A percentile compares a stretch with the other conserved stretches of the same genome.
Conservation (phyloP, 2,797 vertebrate species). For the Aselliscus stoliczkanus region DNA sequence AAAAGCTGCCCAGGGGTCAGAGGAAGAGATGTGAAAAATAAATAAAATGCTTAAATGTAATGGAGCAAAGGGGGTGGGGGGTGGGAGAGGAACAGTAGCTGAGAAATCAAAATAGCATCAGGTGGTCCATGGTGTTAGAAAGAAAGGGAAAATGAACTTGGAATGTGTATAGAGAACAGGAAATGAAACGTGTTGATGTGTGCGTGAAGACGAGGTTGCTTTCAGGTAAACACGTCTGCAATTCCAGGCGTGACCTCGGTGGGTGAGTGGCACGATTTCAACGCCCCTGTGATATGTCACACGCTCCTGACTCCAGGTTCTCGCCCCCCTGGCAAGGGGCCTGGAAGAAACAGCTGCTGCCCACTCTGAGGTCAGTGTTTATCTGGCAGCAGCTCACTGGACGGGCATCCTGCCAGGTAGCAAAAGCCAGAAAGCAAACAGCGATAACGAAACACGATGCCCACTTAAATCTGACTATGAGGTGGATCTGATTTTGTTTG, state of each 20-base stretch:
- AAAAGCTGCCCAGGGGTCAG: conserved; percentile 77
- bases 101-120: conserved; percentile 64
- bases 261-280: not conserved
- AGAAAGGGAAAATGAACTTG: not conserved
- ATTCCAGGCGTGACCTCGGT: conserved; percentile 33
- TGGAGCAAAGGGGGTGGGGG: conserved; percentile 40
- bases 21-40: conserved; percentile 63
- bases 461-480: not conserved
- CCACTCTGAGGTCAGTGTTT: not conserved
- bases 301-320: not conserved
- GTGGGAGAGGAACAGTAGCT: conserved; percentile 47
- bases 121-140: conserved; percentile 55
- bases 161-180: conserved; percentile 57
- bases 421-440: not conserved
- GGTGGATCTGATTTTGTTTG: not conserved
- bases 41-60: not conserved
- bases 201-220: conserved; percentile 44
- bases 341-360: not conserved
- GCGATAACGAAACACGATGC: fast-evolving
- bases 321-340: not conserved
- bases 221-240: conserved; percentile 53
- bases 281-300: not conserved
- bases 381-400: not conserved
- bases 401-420: too few relatives aligned
- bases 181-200: conserved; percentile 51